A percentile compares a stretch with the other conserved stretches of the same genome.
Evolutionary conservation across 1,140 invertebrate species (phyloP).

Genomic region (Panulirus ornatus): DNA sequence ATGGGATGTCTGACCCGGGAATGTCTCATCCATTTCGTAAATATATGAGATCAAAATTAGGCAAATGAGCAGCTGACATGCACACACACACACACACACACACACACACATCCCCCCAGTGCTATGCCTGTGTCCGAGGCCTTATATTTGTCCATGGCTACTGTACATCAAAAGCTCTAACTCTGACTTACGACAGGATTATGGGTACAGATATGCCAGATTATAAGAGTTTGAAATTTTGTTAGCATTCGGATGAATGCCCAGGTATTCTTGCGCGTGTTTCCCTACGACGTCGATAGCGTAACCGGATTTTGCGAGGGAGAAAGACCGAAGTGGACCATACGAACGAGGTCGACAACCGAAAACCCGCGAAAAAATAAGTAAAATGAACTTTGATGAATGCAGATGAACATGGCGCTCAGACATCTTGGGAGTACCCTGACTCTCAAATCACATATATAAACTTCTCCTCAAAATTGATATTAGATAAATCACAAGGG

Average conservation of each 20-base stretch:
- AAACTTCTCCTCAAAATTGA: no score
- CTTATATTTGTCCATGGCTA: conserved; percentile 29
- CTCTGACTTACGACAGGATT: conserved; percentile 35
- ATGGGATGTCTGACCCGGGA: no score
- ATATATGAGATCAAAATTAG: conserved; percentile 17
- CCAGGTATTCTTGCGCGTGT: conserved; percentile 8
- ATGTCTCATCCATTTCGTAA: not conserved
- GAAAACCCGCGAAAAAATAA: conserved; percentile 21
- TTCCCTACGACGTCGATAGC: not conserved
- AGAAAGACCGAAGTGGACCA: not conserved
- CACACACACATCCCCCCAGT: no score
- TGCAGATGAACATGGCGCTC: no score
- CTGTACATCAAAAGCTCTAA: not conserved
- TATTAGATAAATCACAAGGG: no score
- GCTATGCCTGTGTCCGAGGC: not conserved
- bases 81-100: no score
- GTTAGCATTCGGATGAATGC: not conserved
- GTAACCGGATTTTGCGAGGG: not conserved
- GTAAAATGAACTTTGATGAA: conserved; percentile 23
- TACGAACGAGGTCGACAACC: not conserved
- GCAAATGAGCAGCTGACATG: not conserved
- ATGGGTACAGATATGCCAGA: conserved; percentile 21
- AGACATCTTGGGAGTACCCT: no score
- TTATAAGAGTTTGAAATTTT: conserved; percentile 26
- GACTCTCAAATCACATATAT: no score